Evolutionary conservation across 2,113 vertebrate genomes (phyloP).

Genomic region (Sapayoa aenigma): DNA sequence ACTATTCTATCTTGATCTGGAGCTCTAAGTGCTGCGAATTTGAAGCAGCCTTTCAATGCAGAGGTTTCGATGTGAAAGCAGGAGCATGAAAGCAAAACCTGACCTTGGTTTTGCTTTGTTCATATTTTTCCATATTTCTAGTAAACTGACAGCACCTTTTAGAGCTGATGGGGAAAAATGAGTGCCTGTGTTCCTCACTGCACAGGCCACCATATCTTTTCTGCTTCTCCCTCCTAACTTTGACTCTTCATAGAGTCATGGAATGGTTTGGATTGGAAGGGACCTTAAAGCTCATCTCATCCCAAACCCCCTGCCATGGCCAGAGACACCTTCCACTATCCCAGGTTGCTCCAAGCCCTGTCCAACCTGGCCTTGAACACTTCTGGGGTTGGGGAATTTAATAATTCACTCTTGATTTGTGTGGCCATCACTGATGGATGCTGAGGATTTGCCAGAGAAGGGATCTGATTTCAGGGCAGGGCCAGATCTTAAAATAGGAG

Average conservation of each 20-base stretch:
- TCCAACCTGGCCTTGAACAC: neutral
- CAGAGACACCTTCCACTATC: neutral
- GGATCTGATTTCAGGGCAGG: neutral
- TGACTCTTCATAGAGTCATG: neutral
- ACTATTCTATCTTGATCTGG: neutral
- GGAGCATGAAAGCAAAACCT: neutral
- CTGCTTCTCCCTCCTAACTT: neutral
- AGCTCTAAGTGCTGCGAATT: neutral
- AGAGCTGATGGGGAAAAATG: neutral
- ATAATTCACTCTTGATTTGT: neutral
- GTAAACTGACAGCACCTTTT: neutral
- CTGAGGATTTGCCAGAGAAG: neutral
- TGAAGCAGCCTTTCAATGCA: neutral
- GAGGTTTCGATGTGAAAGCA: neutral
- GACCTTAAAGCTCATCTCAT: neutral
- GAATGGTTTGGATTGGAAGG: neutral
- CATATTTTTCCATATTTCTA: neutral
- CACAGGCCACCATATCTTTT: neutral
- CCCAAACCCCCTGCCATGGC: neutral
- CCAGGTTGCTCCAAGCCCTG: rapidly evolving
- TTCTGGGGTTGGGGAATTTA: neutral
- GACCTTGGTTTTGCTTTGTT: neutral
- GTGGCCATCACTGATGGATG: rapidly evolving
- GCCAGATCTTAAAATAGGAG: neutral
- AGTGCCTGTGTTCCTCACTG: rapidly evolving